Evolutionary conservation across 2,113 vertebrate species (phyloP).

Genomic region (Candoia aspera): DNA sequence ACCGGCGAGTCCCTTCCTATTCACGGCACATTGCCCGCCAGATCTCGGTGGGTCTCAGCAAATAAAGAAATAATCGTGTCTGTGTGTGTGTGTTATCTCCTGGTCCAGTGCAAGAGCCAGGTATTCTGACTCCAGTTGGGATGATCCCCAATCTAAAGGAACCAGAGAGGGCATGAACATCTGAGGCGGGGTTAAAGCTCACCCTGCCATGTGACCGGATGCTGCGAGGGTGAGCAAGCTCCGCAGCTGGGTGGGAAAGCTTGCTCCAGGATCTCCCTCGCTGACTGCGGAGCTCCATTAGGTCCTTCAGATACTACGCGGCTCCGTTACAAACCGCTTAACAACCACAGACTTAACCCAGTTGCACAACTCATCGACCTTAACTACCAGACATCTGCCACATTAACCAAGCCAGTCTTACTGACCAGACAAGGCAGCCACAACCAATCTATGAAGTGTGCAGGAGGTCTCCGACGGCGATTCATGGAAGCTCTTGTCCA

Average conservation of each 20-base stretch:
- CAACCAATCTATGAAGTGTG: background rate
- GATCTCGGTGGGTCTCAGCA: background rate
- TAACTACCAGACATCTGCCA: too few species aligned
- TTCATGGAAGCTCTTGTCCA: background rate
- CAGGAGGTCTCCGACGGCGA: background rate
- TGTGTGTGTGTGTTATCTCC: background rate
- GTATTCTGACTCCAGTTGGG: background rate
- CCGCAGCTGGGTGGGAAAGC: background rate
- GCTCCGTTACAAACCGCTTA: background rate
- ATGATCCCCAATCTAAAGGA: too few species aligned
- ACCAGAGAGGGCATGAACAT: background rate
- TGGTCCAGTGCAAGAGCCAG: too few species aligned
- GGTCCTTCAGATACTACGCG: background rate
- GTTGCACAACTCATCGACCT: background rate
- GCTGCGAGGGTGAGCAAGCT: background rate
- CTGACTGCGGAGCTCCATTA: background rate
- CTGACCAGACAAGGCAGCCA: too few species aligned
- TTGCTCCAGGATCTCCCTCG: background rate
- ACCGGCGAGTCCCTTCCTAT: conserved; percentile 25
- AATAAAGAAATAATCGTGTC: too few species aligned
- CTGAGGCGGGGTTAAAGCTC: background rate
- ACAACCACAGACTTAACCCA: background rate
- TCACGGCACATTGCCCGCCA: background rate
- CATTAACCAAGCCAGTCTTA: background rate
- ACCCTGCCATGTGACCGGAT: background rate